Base-by-base conservation (phyloP, 2,888 invertebrate species). In the Drepana falcataria region DNA sequence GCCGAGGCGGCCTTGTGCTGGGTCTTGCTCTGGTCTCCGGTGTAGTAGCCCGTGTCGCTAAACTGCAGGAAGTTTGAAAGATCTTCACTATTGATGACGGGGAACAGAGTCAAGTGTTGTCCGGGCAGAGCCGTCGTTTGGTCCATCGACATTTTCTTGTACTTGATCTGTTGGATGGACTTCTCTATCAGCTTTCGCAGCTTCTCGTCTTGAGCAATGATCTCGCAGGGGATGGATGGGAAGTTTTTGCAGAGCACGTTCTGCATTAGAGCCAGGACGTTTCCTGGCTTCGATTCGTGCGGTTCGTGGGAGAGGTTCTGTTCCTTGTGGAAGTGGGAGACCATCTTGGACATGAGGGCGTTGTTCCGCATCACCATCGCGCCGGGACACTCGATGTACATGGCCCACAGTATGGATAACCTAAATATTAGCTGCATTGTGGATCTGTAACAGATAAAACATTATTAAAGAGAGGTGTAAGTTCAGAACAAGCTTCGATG, bases 181-280 rank as follows among this genome's bases (percentile, higher is more conserved):
- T 77, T 76, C 33, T 82, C 73, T 53, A 90, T 87, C 1, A 90
- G 68, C 2, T 68, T 69, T 47, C 64, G 77, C 3, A 90, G 62
- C 0, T 75, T 81, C 2, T 68, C 66, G 55, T 90, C 90, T 51
- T 79, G 65, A 1, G 66, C 70, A 59, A 90, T 90, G 51, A 87
- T 59, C 1, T 75, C 66, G 64, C 90, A 90, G 0, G 90, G 90
- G 33, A 90, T 78, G 0, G 78, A 58, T 0, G 87, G 89, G 52
- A 89, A 90, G 66, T 88, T 85, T 35, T 68, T 80, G 64, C 90
- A 90, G 0, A 90, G 69, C 0, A 90, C 85, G 40, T 76, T 78
- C 57, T 89, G 87, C 88, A 90, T 87, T 3, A 81, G 49, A 0
- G 63, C 59, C 34, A 87, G 35, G 1, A 89, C 72, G 35, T 73